These are phyloP conservation scores for Drosophila obscura DNA, from an alignment of 1,140 invertebrate genomes.

Conservation along the genomic window DNA sequence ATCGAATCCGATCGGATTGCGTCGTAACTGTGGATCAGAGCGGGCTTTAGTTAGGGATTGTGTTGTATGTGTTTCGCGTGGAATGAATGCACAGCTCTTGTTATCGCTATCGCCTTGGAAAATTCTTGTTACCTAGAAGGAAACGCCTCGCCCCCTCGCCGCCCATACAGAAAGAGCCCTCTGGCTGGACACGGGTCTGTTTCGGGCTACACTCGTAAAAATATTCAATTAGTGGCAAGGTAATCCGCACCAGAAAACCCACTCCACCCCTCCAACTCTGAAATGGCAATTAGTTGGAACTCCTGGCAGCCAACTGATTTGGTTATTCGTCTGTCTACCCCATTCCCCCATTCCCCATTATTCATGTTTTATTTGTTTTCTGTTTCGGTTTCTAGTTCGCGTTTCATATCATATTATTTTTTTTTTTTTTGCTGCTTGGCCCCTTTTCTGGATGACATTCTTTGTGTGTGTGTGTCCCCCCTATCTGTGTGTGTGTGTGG, in stretches of 20 bases:
- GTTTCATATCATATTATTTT: constrained; percentile 2
- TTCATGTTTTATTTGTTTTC: constrained; percentile 57
- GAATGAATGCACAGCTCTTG: constrained; percentile 38
- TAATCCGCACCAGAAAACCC: neutral
- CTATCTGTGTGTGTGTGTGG: neutral
- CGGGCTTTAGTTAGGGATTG: neutral
- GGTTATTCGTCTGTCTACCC: constrained; percentile 9
- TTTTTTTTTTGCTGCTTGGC: constrained; percentile 28
- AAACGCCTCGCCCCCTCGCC: neutral
- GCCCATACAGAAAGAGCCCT: no score
- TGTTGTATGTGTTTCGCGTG: neutral
- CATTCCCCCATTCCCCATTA: constrained; percentile 12
- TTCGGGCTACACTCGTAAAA: constrained; percentile 23
- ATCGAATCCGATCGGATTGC: constrained; percentile 32
- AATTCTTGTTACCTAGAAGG: constrained; percentile 14
- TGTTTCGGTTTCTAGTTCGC: constrained; percentile 29
- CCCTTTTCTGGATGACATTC: constrained; percentile 53
- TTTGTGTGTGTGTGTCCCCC: neutral
- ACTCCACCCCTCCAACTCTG: neutral
- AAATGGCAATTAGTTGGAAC: constrained; percentile 17
- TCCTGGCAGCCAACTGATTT: constrained; percentile 11
- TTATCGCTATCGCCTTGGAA: constrained; percentile 43
- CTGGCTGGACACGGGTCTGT: constrained; percentile 1
- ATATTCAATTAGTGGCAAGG: constrained; percentile 43
- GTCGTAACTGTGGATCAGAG: constrained; percentile 33